Evolutionary conservation across 2,888 invertebrate species (phyloP), one percentile per base, ranked within the genome.

Genomic region (Anoncus sp.): DNA sequence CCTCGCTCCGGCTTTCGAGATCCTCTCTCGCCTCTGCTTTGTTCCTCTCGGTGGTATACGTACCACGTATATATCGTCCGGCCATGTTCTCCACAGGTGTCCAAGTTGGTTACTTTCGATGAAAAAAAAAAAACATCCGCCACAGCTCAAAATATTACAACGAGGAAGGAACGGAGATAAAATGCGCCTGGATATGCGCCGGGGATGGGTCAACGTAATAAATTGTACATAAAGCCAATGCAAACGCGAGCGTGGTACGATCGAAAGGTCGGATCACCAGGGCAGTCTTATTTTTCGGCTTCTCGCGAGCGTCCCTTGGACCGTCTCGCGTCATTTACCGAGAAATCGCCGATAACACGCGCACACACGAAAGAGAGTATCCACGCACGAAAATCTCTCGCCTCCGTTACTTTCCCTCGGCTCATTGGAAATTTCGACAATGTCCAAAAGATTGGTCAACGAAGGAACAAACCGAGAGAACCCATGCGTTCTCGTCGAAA

Each of bases 401-500:
- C n/a, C 49, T 57, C 35, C 45, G 24, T 53, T 45, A 20, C 43
- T 40, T 40, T 62, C 60, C 16, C n/a, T 62, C 24, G 24, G 7
- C n/a, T 40, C 9, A 24, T n/a, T 20, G 40, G 14, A 24, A n/a
- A 40, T 53, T 63, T 45, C 49, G 12, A 22, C 12, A 27, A 31
- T 3, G 40, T 40, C 40, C n/a, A n/a, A n/a, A n/a, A n/a, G n/a
- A n/a, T n/a, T n/a, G n/a, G n/a, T n/a, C n/a, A n/a, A n/a, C n/a
- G n/a, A n/a, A n/a, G n/a, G n/a, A n/a, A n/a, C n/a, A n/a, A n/a
- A n/a, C n/a, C n/a, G n/a, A n/a, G n/a, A n/a, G n/a, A n/a, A n/a
- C n/a, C n/a, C n/a, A n/a, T 71, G 65, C 62, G 59, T 49, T 35
- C 22, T 63, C 71, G 72, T 69, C 69, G 72, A 78, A 80, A 80